Conservation (phyloP, 2,888 invertebrate genomes). For the Stenodema calcarata region DNA sequence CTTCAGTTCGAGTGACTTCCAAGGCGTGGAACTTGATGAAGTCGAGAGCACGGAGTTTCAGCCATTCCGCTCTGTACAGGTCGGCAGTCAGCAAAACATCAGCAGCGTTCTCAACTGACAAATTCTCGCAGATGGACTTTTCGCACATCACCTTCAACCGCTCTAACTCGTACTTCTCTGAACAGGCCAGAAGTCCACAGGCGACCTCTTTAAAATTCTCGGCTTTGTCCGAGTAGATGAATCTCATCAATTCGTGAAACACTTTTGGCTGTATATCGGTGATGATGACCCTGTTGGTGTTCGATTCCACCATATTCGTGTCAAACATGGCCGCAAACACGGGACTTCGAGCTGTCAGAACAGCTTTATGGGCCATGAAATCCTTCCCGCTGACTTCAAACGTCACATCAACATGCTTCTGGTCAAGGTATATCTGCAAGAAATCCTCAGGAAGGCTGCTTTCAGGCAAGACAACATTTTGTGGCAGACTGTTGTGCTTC, state of each 20-base stretch:
- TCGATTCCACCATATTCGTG: not conserved
- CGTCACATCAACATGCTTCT: not conserved
- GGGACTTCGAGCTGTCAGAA: not conserved
- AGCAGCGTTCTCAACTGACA: not conserved
- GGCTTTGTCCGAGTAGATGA: slow-evolving; percentile 20
- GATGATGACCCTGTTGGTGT: not conserved
- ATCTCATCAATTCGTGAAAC: not conserved
- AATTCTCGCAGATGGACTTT: not conserved
- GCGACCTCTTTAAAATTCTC: not conserved
- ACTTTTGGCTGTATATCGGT: not conserved
- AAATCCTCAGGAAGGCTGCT: not conserved
- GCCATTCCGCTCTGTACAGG: not conserved
- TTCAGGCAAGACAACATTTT: not conserved
- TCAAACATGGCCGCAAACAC: slow-evolving; percentile 25
- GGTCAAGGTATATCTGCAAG: not conserved
- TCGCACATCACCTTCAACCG: slow-evolving; percentile 14
- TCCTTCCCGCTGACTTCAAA: not conserved
- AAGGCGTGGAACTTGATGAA: not conserved
- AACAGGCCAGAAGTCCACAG: not conserved
- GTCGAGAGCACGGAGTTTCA: not conserved
- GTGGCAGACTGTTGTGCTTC: not conserved
- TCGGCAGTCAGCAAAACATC: not conserved
- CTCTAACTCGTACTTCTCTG: slow-evolving; percentile 5
- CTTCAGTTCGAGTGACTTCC: not conserved
- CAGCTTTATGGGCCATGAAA: not conserved